Evolutionary conservation across 2,113 vertebrate species (phyloP).

Genomic region (Calypte anna): DNA sequence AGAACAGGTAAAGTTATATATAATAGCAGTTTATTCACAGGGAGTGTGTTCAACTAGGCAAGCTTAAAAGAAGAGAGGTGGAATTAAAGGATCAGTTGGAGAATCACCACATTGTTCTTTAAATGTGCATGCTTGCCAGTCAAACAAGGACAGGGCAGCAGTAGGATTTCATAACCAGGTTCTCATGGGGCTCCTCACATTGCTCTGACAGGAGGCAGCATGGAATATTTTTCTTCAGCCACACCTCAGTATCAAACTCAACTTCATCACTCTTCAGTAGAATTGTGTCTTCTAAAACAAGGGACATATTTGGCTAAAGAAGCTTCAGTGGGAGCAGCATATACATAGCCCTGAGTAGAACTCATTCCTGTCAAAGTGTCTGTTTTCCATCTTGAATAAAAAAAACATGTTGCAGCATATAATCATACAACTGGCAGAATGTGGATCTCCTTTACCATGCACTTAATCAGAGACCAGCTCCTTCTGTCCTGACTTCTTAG

Average conservation of each 20-base stretch:
- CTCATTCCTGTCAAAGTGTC: background rate
- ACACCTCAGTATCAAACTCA: background rate
- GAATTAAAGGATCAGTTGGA: background rate
- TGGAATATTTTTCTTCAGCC: background rate
- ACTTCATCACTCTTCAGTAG: background rate
- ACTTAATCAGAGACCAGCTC: background rate
- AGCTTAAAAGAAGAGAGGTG: background rate
- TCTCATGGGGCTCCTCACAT: background rate
- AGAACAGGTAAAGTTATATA: background rate
- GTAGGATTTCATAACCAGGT: background rate
- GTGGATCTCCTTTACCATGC: background rate
- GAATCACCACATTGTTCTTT: background rate
- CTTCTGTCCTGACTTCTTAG: background rate
- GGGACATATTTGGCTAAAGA: background rate
- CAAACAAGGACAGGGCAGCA: background rate
- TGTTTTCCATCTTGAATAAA: constrained; percentile 22
- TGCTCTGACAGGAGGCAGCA: background rate
- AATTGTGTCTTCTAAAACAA: constrained; percentile 3
- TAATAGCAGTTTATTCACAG: background rate
- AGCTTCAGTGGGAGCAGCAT: background rate
- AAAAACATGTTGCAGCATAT: background rate
- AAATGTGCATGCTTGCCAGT: background rate
- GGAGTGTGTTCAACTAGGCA: background rate
- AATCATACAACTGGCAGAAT: background rate
- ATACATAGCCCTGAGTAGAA: constrained; percentile 30